Conservation (phyloP, 2,888 invertebrate genomes). For the Mechanitis mazaeus region DNA sequence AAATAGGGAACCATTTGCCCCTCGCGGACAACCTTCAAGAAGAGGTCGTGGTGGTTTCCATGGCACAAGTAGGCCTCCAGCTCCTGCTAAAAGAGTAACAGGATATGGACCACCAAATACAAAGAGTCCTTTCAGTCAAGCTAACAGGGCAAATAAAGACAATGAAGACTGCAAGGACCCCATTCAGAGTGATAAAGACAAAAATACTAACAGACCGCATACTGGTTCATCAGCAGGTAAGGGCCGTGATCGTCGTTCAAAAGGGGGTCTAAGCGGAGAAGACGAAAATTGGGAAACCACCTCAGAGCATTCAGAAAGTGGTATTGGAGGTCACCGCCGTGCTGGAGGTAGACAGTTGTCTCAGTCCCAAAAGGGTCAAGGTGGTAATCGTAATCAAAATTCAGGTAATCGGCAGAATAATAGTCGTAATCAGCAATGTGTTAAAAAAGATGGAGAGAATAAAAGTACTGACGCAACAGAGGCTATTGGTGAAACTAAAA, state of each 20-base stretch:
- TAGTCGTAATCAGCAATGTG: slow-evolving; percentile 47
- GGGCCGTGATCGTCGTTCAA: slow-evolving; percentile 64
- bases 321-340: slow-evolving; percentile 49
- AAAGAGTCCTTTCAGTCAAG: slow-evolving; percentile 83
- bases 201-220: slow-evolving; percentile 76
- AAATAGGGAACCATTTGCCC: slow-evolving; percentile 85
- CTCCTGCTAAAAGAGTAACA: slow-evolving; percentile 79
- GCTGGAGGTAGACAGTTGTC: slow-evolving; percentile 50
- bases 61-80: slow-evolving; percentile 64
- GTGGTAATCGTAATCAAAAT: slow-evolving; percentile 54
- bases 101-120: slow-evolving; percentile 89
- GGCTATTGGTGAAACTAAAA: slow-evolving; percentile 62
- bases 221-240: slow-evolving; percentile 80
- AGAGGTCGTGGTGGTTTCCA: slow-evolving; percentile 84
- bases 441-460: slow-evolving; percentile 58
- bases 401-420: slow-evolving; percentile 53
- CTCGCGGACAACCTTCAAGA: slow-evolving; percentile 91
- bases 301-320: slow-evolving; percentile 86
- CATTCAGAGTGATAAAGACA: slow-evolving; percentile 79
- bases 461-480: slow-evolving; percentile 61
- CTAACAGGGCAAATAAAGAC: slow-evolving; percentile 60
- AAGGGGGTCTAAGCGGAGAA: slow-evolving; percentile 66
- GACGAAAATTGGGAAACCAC: slow-evolving; percentile 88
- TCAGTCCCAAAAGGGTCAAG: slow-evolving; percentile 50
- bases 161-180: slow-evolving; percentile 58